phyloP scores from a whole-genome alignment of 2,113 vertebrate species.

The Nanorana parkeri region DNA sequence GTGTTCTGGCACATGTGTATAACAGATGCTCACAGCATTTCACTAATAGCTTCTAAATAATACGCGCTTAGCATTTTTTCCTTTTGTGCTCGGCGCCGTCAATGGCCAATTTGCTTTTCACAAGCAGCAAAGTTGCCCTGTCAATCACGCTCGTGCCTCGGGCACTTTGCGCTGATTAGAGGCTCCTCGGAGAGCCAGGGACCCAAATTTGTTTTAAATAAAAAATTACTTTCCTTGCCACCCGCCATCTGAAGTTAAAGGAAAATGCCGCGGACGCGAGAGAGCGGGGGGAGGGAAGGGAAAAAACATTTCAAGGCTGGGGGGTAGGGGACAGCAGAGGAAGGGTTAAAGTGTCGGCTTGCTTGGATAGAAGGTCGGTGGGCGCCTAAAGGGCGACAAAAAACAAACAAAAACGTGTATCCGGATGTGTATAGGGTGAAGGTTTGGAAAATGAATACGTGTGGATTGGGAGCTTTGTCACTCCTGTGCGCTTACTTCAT shows the following conservation, averaged over 20 bases:
- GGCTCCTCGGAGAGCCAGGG: constrained; percentile 92
- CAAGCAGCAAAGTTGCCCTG: constrained; percentile 87
- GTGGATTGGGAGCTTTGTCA: too few species aligned
- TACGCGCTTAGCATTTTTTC: constrained; percentile 73
- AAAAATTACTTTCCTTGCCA: constrained; percentile 97
- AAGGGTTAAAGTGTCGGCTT: neutral
- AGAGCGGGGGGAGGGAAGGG: neutral
- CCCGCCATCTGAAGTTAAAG: constrained; percentile 93
- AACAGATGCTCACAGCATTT: constrained; percentile 76
- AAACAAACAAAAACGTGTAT: too few species aligned
- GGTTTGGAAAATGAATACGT: too few species aligned
- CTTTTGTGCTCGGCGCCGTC: constrained; percentile 77
- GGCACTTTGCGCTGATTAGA: constrained; percentile 98
- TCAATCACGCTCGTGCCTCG: constrained; percentile 90
- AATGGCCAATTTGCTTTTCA: constrained; percentile 79
- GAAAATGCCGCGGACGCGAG: constrained; percentile 69
- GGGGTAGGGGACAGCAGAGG: neutral
- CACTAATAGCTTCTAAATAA: constrained; percentile 80
- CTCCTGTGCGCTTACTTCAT: too few species aligned
- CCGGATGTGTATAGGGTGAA: too few species aligned
- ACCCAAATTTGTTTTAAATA: constrained; percentile 99
- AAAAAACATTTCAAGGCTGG: neutral
- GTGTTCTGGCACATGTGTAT: constrained; percentile 80
- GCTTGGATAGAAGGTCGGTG: too few species aligned
- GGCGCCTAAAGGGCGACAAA: too few species aligned